Conservation (phyloP, 2,797 vertebrate genomes). For the Cirrhinus molitorella region DNA sequence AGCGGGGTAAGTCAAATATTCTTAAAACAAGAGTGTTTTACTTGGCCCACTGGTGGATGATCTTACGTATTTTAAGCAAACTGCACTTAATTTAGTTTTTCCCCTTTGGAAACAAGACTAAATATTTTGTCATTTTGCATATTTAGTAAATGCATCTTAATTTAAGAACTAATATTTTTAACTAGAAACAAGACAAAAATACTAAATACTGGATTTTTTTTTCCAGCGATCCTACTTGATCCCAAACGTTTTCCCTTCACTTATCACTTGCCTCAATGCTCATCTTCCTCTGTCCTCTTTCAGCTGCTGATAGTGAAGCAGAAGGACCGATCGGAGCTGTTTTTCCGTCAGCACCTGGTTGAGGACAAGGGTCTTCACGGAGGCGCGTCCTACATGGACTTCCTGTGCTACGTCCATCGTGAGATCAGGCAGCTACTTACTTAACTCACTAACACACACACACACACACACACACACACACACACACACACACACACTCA, state of each 20-base stretch:
- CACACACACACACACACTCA: not conserved
- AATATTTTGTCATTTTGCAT: too few relatives aligned
- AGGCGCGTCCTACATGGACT: conserved; percentile 93
- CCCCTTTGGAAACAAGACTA: too few relatives aligned
- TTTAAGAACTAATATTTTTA: too few relatives aligned
- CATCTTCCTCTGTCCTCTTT: not conserved
- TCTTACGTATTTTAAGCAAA: too few relatives aligned
- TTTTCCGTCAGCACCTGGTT: conserved; percentile 92
- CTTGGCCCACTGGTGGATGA: too few relatives aligned
- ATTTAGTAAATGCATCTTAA: too few relatives aligned
- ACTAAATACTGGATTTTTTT: too few relatives aligned
- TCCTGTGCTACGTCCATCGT: conserved; percentile 91
- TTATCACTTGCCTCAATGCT: not conserved
- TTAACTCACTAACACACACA: conserved; percentile 77
- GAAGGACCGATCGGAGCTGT: conserved; percentile 87
- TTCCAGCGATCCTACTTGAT: too few relatives aligned
- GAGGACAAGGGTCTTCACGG: conserved; percentile 94
- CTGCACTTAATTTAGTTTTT: too few relatives aligned
- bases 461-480: not conserved
- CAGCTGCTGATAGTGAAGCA: conserved; percentile 91
- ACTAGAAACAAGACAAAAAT: too few relatives aligned
- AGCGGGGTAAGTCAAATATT: too few relatives aligned
- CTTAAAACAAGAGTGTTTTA: too few relatives aligned
- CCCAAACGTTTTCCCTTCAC: not conserved
- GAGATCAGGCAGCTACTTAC: conserved; percentile 95